phyloP scores from a whole-genome alignment of 2,113 vertebrate species.

The Xiphias gladius region DNA sequence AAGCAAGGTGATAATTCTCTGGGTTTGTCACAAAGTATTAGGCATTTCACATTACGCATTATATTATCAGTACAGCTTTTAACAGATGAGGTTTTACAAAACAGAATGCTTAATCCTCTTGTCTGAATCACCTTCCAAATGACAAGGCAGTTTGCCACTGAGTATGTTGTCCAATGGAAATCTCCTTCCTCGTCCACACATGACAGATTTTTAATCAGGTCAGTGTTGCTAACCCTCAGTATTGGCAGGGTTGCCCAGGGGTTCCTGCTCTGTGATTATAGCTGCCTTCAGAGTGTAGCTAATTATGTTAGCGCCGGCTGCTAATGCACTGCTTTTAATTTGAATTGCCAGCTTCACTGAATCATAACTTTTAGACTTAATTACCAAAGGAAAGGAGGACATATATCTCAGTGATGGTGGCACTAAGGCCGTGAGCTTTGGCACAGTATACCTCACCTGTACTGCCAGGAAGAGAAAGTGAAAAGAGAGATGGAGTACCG shows the following conservation, averaged over 20 bases:
- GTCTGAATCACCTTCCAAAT: slow-evolving; percentile 24
- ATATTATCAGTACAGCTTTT: not conserved
- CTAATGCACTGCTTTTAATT: slow-evolving; percentile 73
- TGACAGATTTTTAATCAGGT: slow-evolving; percentile 66
- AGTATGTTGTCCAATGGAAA: slow-evolving; percentile 28
- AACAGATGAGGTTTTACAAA: not conserved
- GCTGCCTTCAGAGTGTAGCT: slow-evolving; percentile 62
- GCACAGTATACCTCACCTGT: slow-evolving; percentile 37
- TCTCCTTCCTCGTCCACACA: slow-evolving; percentile 35
- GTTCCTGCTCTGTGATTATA: slow-evolving; percentile 58
- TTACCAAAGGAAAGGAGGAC: slow-evolving; percentile 45
- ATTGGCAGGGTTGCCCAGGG: slow-evolving; percentile 46
- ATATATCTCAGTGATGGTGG: slow-evolving; percentile 36
- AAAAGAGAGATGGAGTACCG: not conserved
- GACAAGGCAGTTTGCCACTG: slow-evolving; percentile 12
- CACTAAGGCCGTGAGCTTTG: slow-evolving; percentile 26
- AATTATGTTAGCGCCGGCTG: slow-evolving; percentile 63
- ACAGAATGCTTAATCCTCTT: not conserved
- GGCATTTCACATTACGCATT: not conserved
- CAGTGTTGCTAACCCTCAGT: slow-evolving; percentile 38
- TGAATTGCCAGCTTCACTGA: slow-evolving; percentile 69
- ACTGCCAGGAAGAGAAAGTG: not conserved
- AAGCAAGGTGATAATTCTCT: not conserved
- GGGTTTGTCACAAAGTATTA: not conserved
- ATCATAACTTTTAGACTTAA: slow-evolving; percentile 66